Base-by-base conservation (phyloP, 2,113 vertebrate genomes). In the Eubucco bourcierii region DNA sequence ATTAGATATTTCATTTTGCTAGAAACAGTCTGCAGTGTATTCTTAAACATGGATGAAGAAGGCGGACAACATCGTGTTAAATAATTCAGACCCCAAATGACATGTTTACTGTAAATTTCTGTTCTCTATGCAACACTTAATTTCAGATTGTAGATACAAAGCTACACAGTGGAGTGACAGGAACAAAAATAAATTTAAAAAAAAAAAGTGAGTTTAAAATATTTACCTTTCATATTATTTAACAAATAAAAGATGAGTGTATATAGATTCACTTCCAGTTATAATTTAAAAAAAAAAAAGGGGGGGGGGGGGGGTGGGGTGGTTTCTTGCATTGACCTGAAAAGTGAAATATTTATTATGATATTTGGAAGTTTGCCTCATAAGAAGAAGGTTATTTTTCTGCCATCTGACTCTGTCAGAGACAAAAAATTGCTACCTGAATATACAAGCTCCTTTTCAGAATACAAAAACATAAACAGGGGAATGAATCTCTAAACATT, bases 371-470 rank as follows among this genome's bases (percentile, higher is more conserved):
- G 3, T 66, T 70, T 74, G 41, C 7, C 5, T 58, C 31, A 34
- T 37, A 53, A 58, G 5, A 1, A 64, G 25, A 65, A 47, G 4
- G 4, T 24, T 85, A 9, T 72, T 72, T 80, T 72, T 66, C 53
- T 85, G 6, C 14, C 4, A 39, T n/a, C 15, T 90, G 7, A 8
- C 8, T 74, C 41, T 85, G 10, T 1, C 29, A 76, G 39, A 77
- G 13, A 12, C 44, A 20, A 24, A 24, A 73, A 73, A 58, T 52
- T 72, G 4, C 25, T 83, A 12, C 7, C 3, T 29, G 61, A 61
- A 1, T 2, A 10, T 11, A 44, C 0, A 0, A 80, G 4, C 4
- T 72, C 7, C 7, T 79, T 79, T 79, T 60, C 29, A 29, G 82
- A 75, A 31, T 7, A 60, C 7, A 73, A 37, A 89, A 84, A 20